Conservation (phyloP, 2,113 vertebrate species). For the Muscicapa adusta region DNA sequence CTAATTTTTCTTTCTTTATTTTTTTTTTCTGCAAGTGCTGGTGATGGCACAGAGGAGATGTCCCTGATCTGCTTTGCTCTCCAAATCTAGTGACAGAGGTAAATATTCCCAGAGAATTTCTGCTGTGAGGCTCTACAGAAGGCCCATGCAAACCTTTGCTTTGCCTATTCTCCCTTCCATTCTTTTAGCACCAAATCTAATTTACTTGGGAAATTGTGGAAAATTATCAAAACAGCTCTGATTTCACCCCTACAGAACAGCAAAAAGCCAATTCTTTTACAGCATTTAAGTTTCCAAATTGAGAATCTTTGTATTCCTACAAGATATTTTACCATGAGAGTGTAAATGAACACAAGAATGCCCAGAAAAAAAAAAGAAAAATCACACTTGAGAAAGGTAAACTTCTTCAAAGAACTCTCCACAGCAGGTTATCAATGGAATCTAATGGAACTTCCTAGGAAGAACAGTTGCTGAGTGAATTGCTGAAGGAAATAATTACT, state of each 20-base stretch:
- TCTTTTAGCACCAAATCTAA: neutral
- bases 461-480: neutral
- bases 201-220: neutral
- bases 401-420: constrained; percentile 15
- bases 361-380: neutral
- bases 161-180: neutral
- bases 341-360: neutral
- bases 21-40: neutral
- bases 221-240: neutral
- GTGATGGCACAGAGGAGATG: neutral
- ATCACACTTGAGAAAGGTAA: constrained; percentile 10
- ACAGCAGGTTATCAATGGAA: neutral
- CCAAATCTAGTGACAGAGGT: neutral
- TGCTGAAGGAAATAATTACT: constrained; percentile 28
- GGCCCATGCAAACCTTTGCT: neutral
- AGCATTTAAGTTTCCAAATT: neutral
- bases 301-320: neutral
- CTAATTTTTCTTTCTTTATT: accelerated
- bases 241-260: neutral
- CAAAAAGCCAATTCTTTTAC: neutral
- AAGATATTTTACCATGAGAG: neutral
- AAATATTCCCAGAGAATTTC: neutral
- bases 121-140: neutral
- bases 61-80: neutral
- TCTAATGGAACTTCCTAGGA: neutral